Conservation (phyloP, 2,113 vertebrate species). For the Chinchilla lanigera region DNA sequence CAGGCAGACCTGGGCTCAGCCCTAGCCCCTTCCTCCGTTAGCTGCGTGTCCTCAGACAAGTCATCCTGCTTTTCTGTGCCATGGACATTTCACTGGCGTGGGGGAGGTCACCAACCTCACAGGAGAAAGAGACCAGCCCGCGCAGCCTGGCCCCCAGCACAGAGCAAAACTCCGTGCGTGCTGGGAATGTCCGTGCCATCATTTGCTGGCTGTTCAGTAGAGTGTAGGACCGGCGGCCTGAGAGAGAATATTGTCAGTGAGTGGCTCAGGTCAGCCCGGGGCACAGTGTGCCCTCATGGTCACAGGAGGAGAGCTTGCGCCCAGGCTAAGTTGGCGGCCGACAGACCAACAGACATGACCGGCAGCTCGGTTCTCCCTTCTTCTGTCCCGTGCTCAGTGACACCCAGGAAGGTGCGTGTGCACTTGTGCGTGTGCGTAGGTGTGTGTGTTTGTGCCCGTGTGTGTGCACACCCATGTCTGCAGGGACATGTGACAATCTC, state of each 20-base stretch:
- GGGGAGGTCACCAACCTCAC: not conserved
- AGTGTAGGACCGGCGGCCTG: not conserved
- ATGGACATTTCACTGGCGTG: not conserved
- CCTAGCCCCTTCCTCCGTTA: rapidly evolving
- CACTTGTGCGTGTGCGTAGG: not conserved
- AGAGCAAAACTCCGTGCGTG: rapidly evolving
- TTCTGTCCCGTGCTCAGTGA: not conserved
- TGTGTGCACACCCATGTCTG: not conserved
- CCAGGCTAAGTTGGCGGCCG: not conserved
- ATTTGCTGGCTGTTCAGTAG: not conserved
- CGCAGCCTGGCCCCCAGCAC: not conserved
- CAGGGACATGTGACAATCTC: not conserved
- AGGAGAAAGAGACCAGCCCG: not conserved
- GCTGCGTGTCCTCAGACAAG: not conserved
- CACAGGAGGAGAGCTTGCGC: not conserved
- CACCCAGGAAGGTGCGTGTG: too few species aligned
- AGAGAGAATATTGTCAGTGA: not conserved
- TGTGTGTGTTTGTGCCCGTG: rapidly evolving
- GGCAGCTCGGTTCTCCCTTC: too few species aligned
- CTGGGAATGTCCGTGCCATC: rapidly evolving
- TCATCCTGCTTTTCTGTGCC: not conserved
- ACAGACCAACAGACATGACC: not conserved
- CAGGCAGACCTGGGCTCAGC: not conserved
- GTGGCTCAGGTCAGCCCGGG: not conserved
- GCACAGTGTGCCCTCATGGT: not conserved